Evolutionary conservation across 2,797 vertebrate genomes (phyloP).

Genomic region (Alcedo quadribrachys): DNA sequence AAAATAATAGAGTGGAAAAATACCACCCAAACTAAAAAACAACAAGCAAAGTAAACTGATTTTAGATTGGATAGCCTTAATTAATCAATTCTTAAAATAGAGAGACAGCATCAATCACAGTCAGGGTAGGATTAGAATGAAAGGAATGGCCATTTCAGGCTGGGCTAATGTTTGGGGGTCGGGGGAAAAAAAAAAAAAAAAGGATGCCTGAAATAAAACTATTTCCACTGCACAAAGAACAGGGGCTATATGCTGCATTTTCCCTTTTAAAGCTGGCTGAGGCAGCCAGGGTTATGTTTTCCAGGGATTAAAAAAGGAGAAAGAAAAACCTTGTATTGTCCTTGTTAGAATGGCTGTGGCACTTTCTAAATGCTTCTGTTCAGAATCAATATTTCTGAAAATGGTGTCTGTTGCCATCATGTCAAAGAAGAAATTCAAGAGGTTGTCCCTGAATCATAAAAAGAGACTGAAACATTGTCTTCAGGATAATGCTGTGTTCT

Average conservation of each 20-base stretch:
- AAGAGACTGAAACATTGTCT: background rate
- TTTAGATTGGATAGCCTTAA: slow-evolving; percentile 36
- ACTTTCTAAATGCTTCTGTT: background rate
- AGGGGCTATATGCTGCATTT: background rate
- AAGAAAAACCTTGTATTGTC: slow-evolving; percentile 19
- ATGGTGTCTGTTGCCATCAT: background rate
- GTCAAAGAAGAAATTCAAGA: background rate
- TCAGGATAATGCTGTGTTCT: background rate
- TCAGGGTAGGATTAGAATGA: slow-evolving; percentile 19
- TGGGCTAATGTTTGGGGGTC: background rate
- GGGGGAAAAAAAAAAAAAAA: no score
- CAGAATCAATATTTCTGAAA: slow-evolving; percentile 36
- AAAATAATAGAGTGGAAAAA: background rate
- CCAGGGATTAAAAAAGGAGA: background rate
- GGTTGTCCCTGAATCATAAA: background rate
- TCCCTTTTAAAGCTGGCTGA: background rate
- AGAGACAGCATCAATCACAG: slow-evolving; percentile 50
- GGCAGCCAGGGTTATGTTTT: background rate
- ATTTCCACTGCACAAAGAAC: background rate
- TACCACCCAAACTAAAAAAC: background rate
- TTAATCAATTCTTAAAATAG: slow-evolving; percentile 45
- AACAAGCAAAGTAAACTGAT: slow-evolving; percentile 29
- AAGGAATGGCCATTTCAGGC: slow-evolving; percentile 10
- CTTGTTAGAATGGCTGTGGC: background rate
- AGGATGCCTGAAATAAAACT: background rate